Conservation (phyloP, 2,797 vertebrate species). For the Pampus argenteus region DNA sequence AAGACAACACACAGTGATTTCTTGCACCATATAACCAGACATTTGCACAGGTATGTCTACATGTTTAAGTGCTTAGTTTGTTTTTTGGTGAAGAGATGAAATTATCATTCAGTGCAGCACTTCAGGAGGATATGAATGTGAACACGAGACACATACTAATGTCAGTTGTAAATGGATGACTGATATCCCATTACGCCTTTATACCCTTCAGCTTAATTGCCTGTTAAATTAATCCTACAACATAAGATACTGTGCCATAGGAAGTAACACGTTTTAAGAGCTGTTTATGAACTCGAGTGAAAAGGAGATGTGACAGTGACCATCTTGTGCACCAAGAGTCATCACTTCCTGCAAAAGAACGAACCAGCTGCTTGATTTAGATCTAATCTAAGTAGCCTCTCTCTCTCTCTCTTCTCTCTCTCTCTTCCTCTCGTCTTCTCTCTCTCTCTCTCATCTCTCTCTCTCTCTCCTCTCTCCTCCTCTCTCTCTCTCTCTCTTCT, state of each 20-base stretch:
- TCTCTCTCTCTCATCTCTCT: no score
- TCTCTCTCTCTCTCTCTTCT: no score
- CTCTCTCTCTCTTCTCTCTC: no score
- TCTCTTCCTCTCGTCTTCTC: no score
- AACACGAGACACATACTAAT: neutral
- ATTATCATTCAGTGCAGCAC: neutral
- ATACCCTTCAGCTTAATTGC: constrained; percentile 1
- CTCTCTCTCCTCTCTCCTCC: no score
- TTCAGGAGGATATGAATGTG: neutral
- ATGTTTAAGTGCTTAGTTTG: neutral
- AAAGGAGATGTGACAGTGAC: neutral
- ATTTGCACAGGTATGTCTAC: no score
- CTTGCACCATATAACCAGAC: neutral
- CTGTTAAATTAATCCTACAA: constrained; percentile 9
- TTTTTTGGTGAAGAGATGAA: neutral
- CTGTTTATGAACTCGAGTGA: neutral
- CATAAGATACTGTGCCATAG: neutral
- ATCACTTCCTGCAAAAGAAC: neutral
- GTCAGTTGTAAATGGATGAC: neutral
- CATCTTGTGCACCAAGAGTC: neutral
- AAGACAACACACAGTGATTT: neutral
- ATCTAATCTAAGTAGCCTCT: neutral
- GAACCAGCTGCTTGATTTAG: neutral
- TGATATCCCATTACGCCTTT: neutral
- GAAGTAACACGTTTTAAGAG: neutral